Evolutionary conservation across 2,113 vertebrate genomes (phyloP), one percentile per base, ranked within the genome.

Genomic region (Rana temporaria): DNA sequence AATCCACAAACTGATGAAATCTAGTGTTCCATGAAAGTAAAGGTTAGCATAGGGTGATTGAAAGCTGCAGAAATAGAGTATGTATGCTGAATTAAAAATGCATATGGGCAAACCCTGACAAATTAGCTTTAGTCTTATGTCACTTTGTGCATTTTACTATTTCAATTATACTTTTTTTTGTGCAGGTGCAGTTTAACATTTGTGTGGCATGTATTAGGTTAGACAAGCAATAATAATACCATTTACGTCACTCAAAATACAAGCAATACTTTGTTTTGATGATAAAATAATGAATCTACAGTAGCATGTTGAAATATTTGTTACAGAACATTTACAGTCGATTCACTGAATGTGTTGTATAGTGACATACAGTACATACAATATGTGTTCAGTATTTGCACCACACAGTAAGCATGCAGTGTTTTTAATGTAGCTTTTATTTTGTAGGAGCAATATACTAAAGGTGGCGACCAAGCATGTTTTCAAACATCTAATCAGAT

Each of bases 1-100:
- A 92, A 93, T 92, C 91, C 90, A 90, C 85, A 93, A 94, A 94
- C 89, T 93, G 93, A 93, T 94, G 92, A 93, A 92, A 92, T 83
- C 92, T 84, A 87, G 91, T 92, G 88, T 90, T 91, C 88, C 89
- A 86, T 84, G 81, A 90, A 88, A 68, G 88, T 89, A 93, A 90
- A 93, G 95, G 94, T 95, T 92, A 91, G 89, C 82, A 90, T 87
- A 90, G 93, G 92, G 89, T 52, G 86, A 91, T 88, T 87, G 85
- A 90, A 88, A 88, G 79, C 84, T 91, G 91, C 90, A 53, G 62
- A 82, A 82, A 74, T 64, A 82, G 88, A 90, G 71, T 86, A 86
- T 83, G 90, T 90, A 93, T 85, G 79, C 90, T 71, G 89, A 85
- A 87, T 88, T 88, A 92, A 92, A 90, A 94, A 92, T 94, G 93